Evolutionary conservation across 2,888 invertebrate species (phyloP), one percentile per base, ranked within the genome.

Genomic region (Pherbina coryleti): DNA sequence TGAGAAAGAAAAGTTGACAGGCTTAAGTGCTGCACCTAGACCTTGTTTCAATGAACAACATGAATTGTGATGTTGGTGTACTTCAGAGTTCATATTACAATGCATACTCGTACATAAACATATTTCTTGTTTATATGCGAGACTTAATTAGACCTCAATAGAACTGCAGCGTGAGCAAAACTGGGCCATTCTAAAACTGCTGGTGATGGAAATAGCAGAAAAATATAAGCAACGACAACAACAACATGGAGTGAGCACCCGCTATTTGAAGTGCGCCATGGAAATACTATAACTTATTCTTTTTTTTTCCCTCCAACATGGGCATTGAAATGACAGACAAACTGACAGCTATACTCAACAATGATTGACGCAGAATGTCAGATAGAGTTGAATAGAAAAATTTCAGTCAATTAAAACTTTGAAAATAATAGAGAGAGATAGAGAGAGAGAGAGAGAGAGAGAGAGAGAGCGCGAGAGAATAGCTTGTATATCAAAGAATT

Each of bases 11-110:
- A 60, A 60, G 8, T 3, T 22, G 7, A 11, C 19, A 60, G 17
- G 17, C 60, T 28, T 25, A 69, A 62, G 51, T 62, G 77, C 86
- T 86, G 86, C 86, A 85, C 86, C 86, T 85, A 86, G 85, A 85
- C 86, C 85, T 85, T 85, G 85, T 86, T 85, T 84, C 82, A 81
- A 80, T 49, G 51, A 69, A 69, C 51, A 51, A 51, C 69, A 22
- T 44, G 25, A 69, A 49, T 44, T 69, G 28, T 69, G 14, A 51
- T 49, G 49, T 49, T 37, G 7, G 51, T 49, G 19, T 69, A 69
- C 67, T 69, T 49, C 67, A 19, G 19, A 69, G 25, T 69, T 69
- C 66, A 49, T 67, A 67, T 67, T 49, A 60, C 22, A 60, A 60
- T 28, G 28, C 19, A 22, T 14, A 3, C 2, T 28, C 25, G 28